These are phyloP conservation scores for Scaptodrosophila lebanonensis DNA, from an alignment of 1,140 invertebrate species.

Conservation along the genomic window DNA sequence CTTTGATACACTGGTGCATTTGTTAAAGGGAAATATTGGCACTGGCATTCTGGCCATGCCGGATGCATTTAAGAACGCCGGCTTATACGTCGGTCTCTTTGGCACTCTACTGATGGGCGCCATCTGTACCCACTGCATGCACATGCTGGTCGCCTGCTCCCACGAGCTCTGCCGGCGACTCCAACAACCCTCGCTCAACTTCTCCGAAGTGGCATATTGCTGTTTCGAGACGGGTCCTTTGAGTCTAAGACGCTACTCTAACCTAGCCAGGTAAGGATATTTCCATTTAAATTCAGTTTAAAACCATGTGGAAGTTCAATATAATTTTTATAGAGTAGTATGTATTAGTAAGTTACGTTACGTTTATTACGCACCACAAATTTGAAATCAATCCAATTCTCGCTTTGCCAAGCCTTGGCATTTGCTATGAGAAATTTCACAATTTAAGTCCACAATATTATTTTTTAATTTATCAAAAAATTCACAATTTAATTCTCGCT, in stretches of 20 bases:
- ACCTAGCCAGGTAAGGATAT: slow-evolving; percentile 79
- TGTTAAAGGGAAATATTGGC: slow-evolving; percentile 90
- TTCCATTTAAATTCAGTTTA: no score
- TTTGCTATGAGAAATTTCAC: no score
- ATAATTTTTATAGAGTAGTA: no score
- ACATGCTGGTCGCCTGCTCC: slow-evolving; percentile 86
- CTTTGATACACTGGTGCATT: slow-evolving; percentile 87
- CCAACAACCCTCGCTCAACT: slow-evolving; percentile 82
- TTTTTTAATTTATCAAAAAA: no score
- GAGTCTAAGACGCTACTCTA: slow-evolving; percentile 81
- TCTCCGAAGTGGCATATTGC: slow-evolving; percentile 85
- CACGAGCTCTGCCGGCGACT: slow-evolving; percentile 83
- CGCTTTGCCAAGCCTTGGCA: no score
- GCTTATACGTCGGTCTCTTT: slow-evolving; percentile 83
- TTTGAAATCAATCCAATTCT: no score
- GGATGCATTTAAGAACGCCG: slow-evolving; percentile 89
- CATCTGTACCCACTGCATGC: slow-evolving; percentile 92
- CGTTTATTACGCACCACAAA: no score
- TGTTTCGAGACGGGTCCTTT: slow-evolving; percentile 85
- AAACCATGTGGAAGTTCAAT: no score
- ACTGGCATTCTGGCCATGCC: slow-evolving; percentile 92
- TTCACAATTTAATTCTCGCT: no score
- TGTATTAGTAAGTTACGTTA: no score
- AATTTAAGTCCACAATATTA: no score
- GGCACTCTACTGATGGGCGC: slow-evolving; percentile 87